Conservation (phyloP, 2,888 invertebrate genomes). For the Drosophila limbata region DNA sequence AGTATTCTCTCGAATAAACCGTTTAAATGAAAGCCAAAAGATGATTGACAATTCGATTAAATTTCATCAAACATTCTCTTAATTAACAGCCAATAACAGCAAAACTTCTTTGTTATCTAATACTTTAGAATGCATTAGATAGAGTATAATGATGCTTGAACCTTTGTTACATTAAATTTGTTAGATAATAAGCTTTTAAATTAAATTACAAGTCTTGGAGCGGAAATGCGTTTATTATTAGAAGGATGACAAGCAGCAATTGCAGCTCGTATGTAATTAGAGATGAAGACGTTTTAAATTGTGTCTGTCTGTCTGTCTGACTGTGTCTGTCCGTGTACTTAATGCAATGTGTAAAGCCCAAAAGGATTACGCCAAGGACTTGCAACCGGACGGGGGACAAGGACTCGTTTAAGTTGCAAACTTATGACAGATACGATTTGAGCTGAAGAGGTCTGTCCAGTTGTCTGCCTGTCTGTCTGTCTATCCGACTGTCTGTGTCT, state of each 20-base stretch:
- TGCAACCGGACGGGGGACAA: constrained; percentile 25
- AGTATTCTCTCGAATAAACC: too few species aligned
- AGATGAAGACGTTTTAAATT: constrained; percentile 53
- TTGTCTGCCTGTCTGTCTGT: constrained; percentile 1
- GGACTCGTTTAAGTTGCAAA: constrained; percentile 45
- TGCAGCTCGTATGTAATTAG: constrained; percentile 61
- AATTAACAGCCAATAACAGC: neutral
- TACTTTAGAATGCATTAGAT: neutral
- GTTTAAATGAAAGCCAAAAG: too few species aligned
- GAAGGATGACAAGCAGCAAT: constrained; percentile 40
- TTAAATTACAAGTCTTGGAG: constrained; percentile 37
- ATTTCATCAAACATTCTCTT: neutral
- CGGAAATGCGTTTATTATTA: constrained; percentile 37
- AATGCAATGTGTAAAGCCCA: constrained; percentile 36
- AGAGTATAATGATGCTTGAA: constrained; percentile 13
- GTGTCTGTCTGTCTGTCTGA: neutral
- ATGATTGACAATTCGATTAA: neutral
- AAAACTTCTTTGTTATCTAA: neutral
- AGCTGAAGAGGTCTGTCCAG: constrained; percentile 30
- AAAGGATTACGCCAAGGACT: constrained; percentile 55
- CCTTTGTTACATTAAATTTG: constrained; percentile 1
- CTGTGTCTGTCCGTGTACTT: constrained; percentile 9
- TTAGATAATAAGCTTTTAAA: constrained; percentile 57
- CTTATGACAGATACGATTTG: constrained; percentile 63
- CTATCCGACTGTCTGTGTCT: constrained; percentile 11